phyloP scores from a whole-genome alignment of 35 echinoderm and acorn worm species.

The Heliocidaris tuberculata region DNA sequence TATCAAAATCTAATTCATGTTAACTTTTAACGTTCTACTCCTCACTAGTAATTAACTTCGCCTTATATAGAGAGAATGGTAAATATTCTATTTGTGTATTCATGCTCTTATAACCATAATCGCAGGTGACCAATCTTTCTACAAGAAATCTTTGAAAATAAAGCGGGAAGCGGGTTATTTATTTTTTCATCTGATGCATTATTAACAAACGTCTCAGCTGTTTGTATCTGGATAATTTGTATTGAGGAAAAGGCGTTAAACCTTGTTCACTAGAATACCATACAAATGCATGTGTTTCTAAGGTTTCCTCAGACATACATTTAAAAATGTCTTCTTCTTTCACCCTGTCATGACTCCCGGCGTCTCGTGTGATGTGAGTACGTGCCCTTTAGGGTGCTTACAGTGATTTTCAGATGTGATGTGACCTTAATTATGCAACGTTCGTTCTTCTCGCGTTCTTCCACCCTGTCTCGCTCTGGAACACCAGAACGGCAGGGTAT shows the following conservation, averaged over 20 bases:
- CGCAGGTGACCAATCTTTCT: no score
- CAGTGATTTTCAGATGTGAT: neutral
- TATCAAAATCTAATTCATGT: no score
- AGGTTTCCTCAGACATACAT: neutral
- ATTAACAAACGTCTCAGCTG: no score
- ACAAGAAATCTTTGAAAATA: no score
- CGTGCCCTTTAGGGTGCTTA: neutral
- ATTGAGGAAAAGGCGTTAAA: neutral
- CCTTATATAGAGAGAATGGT: no score
- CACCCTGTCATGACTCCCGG: neutral
- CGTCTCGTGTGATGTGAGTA: neutral
- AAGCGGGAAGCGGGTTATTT: no score
- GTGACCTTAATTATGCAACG: slow-evolving; percentile 16
- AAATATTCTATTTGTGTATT: no score
- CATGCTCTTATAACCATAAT: no score
- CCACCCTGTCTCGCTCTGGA: neutral
- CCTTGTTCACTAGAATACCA: neutral
- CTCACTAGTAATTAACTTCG: no score
- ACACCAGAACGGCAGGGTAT: neutral
- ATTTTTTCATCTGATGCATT: no score
- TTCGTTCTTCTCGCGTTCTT: neutral
- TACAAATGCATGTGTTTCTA: neutral
- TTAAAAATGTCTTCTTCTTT: neutral
- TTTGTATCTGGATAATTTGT: no score
- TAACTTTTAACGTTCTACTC: no score